Conservation (phyloP, 1,140 invertebrate species). For the Drosophila nasuta region DNA sequence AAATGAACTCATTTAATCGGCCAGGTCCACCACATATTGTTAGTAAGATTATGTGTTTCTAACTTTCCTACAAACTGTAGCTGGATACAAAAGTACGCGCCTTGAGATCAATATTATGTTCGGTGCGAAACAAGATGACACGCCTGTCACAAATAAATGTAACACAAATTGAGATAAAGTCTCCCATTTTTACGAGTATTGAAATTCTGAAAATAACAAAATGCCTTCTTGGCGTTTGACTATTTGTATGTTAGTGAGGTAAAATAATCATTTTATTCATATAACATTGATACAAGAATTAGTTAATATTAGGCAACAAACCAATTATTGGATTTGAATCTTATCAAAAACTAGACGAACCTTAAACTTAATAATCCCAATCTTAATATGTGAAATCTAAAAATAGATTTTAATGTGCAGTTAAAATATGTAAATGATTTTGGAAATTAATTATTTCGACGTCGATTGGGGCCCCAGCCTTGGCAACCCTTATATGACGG, state of each 20-base stretch:
- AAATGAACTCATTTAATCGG: constrained; percentile 89
- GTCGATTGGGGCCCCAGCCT: constrained; percentile 21
- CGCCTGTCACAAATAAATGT: constrained; percentile 94
- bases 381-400: constrained; percentile 87
- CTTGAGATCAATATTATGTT: constrained; percentile 94
- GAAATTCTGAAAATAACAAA: too few relatives aligned
- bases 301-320: constrained; percentile 85
- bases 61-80: constrained; percentile 80
- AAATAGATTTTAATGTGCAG: constrained; percentile 38
- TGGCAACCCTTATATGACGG: constrained; percentile 71
- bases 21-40: constrained; percentile 84
- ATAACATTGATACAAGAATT: background rate
- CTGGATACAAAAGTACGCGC: constrained; percentile 97
- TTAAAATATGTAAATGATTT: constrained; percentile 87
- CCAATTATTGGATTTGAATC: constrained; percentile 92
- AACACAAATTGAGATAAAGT: constrained; percentile 83
- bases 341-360: constrained; percentile 88
- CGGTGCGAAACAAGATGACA: constrained; percentile 96
- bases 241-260: constrained; percentile 90
- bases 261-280: constrained; percentile 38
- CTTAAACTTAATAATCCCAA: constrained; percentile 86
- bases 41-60: background rate
- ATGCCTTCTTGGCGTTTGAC: constrained; percentile 93
- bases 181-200: too few relatives aligned
- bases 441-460: constrained; percentile 89